Conservation (phyloP, 2,888 invertebrate species). For the Aproaerema taeniolella region DNA sequence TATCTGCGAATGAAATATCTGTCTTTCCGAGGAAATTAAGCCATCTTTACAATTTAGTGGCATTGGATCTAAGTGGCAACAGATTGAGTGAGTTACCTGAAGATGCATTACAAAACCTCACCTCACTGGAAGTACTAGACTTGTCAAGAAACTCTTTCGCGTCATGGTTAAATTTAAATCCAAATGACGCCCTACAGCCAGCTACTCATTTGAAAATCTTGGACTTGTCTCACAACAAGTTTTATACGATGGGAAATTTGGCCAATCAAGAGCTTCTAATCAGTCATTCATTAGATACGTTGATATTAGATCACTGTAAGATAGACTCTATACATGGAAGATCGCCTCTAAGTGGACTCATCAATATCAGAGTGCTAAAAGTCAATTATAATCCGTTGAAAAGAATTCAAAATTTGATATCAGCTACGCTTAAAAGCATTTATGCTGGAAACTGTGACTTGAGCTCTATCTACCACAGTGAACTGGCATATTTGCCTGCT, state of each 20-base stretch:
- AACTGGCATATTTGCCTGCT: slow-evolving; percentile 76
- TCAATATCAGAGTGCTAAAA: slow-evolving; percentile 70
- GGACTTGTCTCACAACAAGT: slow-evolving; percentile 80
- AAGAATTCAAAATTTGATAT: slow-evolving; percentile 64
- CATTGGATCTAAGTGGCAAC: slow-evolving; percentile 66
- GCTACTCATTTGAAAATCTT: slow-evolving; percentile 74
- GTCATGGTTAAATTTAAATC: slow-evolving; percentile 76
- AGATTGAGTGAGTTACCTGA: slow-evolving; percentile 63
- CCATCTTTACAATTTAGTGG: slow-evolving; percentile 43
- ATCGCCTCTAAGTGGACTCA: slow-evolving; percentile 67
- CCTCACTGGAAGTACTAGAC: slow-evolving; percentile 76
- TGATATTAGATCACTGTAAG: slow-evolving; percentile 80
- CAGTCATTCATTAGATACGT: slow-evolving; percentile 74
- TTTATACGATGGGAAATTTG: slow-evolving; percentile 69
- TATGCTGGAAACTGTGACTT: slow-evolving; percentile 79
- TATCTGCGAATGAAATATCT: slow-evolving; percentile 80
- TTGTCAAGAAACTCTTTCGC: slow-evolving; percentile 80
- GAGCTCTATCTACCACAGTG: slow-evolving; percentile 62
- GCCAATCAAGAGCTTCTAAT: slow-evolving; percentile 71
- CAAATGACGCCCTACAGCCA: slow-evolving; percentile 65
- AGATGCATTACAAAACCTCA: slow-evolving; percentile 70
- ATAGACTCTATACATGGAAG: slow-evolving; percentile 72
- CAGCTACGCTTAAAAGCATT: slow-evolving; percentile 68
- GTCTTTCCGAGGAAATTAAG: slow-evolving; percentile 65
- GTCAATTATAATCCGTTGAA: slow-evolving; percentile 71